Evolutionary conservation across 2,797 vertebrate genomes (phyloP).

Genomic region (Pelobates cultripes): DNA sequence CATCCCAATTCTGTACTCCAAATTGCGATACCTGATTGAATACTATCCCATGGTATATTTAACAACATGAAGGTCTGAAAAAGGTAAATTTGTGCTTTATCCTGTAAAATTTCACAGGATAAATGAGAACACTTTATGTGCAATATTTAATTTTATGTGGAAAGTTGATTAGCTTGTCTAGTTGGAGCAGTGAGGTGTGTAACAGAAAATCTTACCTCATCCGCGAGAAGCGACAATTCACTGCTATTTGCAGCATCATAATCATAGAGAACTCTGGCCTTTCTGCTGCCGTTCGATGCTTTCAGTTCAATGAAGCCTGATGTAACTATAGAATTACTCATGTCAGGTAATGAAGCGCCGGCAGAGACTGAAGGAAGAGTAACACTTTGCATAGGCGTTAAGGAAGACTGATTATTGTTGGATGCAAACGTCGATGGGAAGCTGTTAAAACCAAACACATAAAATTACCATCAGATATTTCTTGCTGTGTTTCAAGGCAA

Average conservation of each 20-base stretch:
- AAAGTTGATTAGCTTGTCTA: background rate
- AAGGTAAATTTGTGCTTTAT: too few relatives aligned
- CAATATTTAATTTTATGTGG: background rate
- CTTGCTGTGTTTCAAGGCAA: background rate
- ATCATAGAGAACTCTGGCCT: slow-evolving; percentile 96
- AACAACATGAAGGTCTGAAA: too few relatives aligned
- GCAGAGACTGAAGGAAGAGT: slow-evolving; percentile 80
- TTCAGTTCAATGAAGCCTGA: slow-evolving; percentile 86
- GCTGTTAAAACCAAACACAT: slow-evolving; percentile 67
- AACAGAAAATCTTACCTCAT: slow-evolving; percentile 82
- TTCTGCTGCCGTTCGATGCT: slow-evolving; percentile 84
- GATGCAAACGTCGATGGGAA: slow-evolving; percentile 91
- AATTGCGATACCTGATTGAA: too few relatives aligned
- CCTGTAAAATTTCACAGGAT: too few relatives aligned
- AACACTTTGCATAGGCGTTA: slow-evolving; percentile 74
- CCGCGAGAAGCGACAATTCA: slow-evolving; percentile 94
- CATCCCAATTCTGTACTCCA: too few relatives aligned
- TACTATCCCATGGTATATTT: too few relatives aligned
- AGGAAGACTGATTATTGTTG: slow-evolving; percentile 91
- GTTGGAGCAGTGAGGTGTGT: background rate
- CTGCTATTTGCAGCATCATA: slow-evolving; percentile 97
- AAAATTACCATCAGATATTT: background rate
- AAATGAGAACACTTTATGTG: background rate
- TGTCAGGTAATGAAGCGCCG: slow-evolving; percentile 79
- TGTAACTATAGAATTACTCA: slow-evolving; percentile 70